Conservation (phyloP, 2,113 vertebrate genomes). For the Hyperopisus bebe region DNA sequence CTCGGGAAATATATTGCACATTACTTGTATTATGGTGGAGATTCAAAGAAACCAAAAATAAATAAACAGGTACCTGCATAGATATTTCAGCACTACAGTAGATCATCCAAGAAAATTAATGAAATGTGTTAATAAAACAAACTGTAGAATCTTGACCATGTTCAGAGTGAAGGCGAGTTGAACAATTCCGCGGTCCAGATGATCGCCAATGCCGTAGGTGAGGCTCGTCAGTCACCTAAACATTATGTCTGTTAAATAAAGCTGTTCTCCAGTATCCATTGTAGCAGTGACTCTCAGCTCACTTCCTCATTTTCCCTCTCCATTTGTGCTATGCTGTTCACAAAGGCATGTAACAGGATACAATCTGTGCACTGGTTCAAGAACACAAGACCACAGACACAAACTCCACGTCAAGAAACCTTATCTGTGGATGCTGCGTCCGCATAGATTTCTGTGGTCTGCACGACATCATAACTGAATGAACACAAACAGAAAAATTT, state of each 20-base stretch:
- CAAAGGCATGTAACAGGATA: background rate
- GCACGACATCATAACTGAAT: background rate
- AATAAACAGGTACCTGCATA: background rate
- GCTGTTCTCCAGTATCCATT: background rate
- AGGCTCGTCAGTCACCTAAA: background rate
- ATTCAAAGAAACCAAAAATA: background rate
- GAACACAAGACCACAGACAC: background rate
- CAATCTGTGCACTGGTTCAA: background rate
- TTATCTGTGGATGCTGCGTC: background rate
- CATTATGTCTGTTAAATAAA: background rate
- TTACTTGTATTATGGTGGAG: background rate
- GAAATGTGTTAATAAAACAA: background rate
- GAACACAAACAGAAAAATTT: background rate
- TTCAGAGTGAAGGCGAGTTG: background rate
- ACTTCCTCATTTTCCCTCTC: background rate
- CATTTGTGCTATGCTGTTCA: background rate
- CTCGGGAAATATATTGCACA: background rate
- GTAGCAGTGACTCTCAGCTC: background rate
- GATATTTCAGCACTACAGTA: background rate
- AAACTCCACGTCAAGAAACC: background rate
- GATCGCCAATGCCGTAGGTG: background rate
- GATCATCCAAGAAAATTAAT: background rate
- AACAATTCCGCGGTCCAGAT: background rate
- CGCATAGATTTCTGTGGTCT: background rate
- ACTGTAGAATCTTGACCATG: background rate